Conservation (phyloP, 2,113 vertebrate species). For the Apteryx owenii region DNA sequence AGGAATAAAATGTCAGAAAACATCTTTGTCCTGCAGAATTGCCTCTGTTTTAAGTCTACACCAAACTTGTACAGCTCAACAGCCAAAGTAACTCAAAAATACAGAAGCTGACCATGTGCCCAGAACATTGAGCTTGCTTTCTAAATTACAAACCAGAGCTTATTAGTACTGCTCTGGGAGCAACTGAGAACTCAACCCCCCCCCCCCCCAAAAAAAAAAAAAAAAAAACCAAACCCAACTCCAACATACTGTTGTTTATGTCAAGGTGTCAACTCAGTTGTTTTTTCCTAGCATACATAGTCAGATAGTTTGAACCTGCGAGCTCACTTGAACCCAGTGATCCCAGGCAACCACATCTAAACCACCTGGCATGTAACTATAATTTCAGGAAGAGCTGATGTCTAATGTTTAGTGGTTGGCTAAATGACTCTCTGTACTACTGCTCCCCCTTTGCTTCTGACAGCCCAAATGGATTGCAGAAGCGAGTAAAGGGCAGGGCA, state of each 20-base stretch:
- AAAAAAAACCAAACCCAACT: not conserved
- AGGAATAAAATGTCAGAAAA: conserved; percentile 4
- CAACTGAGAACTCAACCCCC: not conserved
- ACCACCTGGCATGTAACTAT: fast-evolving
- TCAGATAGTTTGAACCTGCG: not conserved
- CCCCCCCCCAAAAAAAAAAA: not conserved
- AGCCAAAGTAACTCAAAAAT: not conserved
- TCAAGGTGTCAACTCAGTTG: not conserved
- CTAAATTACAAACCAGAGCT: not conserved
- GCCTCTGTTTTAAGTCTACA: not conserved
- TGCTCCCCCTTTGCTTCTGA: not conserved
- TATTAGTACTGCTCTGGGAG: not conserved
- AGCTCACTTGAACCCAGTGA: not conserved
- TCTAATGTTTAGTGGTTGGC: not conserved
- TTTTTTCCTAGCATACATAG: not conserved
- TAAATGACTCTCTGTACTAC: not conserved
- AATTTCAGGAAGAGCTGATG: not conserved
- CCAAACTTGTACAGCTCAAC: not conserved
- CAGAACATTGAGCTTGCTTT: not conserved
- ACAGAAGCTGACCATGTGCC: not conserved
- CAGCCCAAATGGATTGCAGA: not conserved
- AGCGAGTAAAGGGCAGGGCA: not conserved
- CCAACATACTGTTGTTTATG: not conserved
- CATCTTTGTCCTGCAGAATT: not conserved
- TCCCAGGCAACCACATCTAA: not conserved